A percentile compares a stretch with the other conserved stretches of the same genome.
Conservation (phyloP, 1,140 invertebrate species). For the Drosophila mayri region DNA sequence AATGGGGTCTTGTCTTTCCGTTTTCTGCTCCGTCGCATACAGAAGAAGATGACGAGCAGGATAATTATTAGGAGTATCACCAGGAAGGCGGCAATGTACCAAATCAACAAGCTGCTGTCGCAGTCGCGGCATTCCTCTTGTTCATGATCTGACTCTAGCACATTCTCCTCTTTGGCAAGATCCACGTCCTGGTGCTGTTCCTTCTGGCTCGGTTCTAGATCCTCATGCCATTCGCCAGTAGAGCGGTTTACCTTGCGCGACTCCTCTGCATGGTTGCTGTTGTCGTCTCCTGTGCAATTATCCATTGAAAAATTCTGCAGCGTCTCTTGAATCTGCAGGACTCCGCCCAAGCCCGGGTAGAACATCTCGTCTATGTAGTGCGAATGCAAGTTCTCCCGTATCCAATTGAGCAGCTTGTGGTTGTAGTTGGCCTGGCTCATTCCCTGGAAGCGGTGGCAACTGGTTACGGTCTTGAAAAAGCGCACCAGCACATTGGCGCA, state of each 20-base stretch:
- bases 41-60: conserved; percentile 56
- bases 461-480: conserved; percentile 65
- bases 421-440: conserved; percentile 58
- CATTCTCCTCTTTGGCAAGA: background rate
- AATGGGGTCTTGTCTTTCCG: background rate
- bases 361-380: conserved; percentile 75
- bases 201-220: background rate
- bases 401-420: conserved; percentile 64
- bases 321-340: conserved; percentile 66
- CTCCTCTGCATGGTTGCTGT: background rate
- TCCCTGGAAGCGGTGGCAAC: conserved; percentile 71
- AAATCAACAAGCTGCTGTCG: conserved; percentile 30
- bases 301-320: background rate
- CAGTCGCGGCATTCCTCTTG: conserved; percentile 50
- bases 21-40: conserved; percentile 28
- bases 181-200: background rate
- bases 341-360: conserved; percentile 79
- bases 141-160: background rate
- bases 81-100: conserved; percentile 48
- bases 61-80: conserved; percentile 44
- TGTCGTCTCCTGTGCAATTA: background rate
- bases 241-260: conserved; percentile 41
- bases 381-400: conserved; percentile 60
- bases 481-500: conserved; percentile 65
- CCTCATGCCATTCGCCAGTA: background rate